Evolutionary conservation across 2,113 vertebrate genomes (phyloP).

Genomic region (Nycticebus coucang): DNA sequence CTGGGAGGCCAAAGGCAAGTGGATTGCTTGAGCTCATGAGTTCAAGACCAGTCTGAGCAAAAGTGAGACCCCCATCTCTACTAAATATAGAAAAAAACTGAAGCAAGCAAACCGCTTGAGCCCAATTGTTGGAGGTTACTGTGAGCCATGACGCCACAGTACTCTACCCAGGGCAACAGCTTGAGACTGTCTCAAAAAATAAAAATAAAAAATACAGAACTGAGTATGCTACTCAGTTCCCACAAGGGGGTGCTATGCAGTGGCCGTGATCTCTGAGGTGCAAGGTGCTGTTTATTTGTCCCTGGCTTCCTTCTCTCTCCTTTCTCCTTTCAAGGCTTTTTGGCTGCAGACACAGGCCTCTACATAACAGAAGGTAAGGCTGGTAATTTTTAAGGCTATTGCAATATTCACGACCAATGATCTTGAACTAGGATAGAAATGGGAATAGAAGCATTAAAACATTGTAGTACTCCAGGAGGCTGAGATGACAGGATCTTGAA

Average conservation of each 20-base stretch:
- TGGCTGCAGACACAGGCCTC: background rate
- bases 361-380: background rate
- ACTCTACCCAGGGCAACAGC: no score
- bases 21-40: no score
- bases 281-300: accelerated
- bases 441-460: background rate
- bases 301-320: no score
- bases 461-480: background rate
- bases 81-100: no score
- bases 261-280: accelerated
- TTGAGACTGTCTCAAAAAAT: no score
- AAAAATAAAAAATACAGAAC: background rate
- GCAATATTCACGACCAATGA: background rate
- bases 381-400: background rate
- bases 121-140: no score
- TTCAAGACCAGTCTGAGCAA: no score
- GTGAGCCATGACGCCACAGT: no score
- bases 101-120: no score
- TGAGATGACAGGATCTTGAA: background rate
- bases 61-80: no score
- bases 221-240: background rate
- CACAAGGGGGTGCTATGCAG: constrained; percentile 20
- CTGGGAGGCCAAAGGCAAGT: no score
- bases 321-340: background rate
- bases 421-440: background rate